A percentile compares a stretch with the other conserved stretches of the same genome.
These are phyloP conservation scores for Chalcosyrphus nemorum DNA, from an alignment of 2,888 invertebrate species.

Conservation along the genomic window DNA sequence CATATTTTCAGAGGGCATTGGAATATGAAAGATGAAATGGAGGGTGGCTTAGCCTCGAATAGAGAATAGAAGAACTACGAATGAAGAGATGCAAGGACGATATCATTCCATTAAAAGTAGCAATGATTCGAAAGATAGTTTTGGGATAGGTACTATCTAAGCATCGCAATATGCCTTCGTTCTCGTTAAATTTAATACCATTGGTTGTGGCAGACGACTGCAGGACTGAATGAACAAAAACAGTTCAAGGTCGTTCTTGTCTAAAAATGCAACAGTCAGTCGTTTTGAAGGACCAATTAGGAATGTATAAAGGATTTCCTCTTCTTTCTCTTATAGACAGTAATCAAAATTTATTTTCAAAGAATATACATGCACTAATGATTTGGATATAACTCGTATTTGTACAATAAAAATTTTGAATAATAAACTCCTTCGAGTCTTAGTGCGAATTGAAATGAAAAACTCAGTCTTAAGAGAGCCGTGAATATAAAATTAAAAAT, in stretches of 20 bases:
- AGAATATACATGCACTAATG: too few relatives aligned
- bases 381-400: too few relatives aligned
- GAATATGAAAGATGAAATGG: too few relatives aligned
- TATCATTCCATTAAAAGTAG: constrained; percentile 8
- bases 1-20: constrained; percentile 30
- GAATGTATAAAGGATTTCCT: not conserved
- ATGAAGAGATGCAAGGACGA: constrained; percentile 4
- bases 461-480: too few relatives aligned
- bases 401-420: too few relatives aligned
- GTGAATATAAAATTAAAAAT: too few relatives aligned
- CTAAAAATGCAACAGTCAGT: constrained; percentile 16
- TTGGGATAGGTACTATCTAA: not conserved
- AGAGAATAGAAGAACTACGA: not conserved
- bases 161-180: not conserved
- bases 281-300: constrained; percentile 17
- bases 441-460: too few relatives aligned
- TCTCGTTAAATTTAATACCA: constrained; percentile 37
- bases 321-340: not conserved
- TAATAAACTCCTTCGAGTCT: too few relatives aligned
- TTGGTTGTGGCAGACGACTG: constrained; percentile 14
- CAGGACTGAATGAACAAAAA: not conserved
- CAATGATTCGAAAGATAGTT: not conserved
- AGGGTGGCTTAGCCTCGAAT: not conserved
- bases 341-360: too few relatives aligned
- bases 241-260: constrained; percentile 13